Percentiles rank a stretch among this genome's conserved stretches.
Evolutionary conservation across 2,797 vertebrate genomes (phyloP).

Genomic region (Coccyzus lansbergi): DNA sequence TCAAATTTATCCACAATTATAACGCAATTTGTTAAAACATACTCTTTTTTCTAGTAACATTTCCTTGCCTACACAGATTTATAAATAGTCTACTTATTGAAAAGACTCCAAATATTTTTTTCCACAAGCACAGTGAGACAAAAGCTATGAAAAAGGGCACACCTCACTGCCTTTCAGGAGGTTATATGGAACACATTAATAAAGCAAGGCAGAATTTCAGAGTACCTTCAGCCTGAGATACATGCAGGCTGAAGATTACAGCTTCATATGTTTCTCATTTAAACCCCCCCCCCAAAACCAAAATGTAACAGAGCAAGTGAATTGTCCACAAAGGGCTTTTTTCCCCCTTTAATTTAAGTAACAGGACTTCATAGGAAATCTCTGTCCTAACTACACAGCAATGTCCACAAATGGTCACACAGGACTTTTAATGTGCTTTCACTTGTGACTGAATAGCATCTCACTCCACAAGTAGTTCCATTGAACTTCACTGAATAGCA

Average conservation of each 20-base stretch:
- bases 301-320: neutral
- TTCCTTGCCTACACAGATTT: constrained; percentile 40
- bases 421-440: neutral
- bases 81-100: constrained; percentile 5
- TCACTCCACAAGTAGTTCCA: constrained; percentile 13
- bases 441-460: constrained; percentile 13
- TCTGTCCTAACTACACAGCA: neutral
- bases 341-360: neutral
- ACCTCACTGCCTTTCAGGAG: neutral
- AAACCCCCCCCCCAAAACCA: constrained; percentile 3
- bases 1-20: constrained; percentile 22
- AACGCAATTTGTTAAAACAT: constrained; percentile 6
- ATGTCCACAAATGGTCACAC: neutral
- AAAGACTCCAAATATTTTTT: constrained; percentile 22
- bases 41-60: neutral
- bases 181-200: neutral
- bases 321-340: neutral
- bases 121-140: neutral
- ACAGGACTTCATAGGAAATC: neutral
- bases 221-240: neutral
- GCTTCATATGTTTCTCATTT: neutral
- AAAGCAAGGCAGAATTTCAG: neutral
- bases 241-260: neutral
- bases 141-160: neutral
- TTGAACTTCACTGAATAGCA: neutral